Evolutionary conservation across 1,140 invertebrate genomes (phyloP), one percentile per base, ranked within the genome.

Genomic region (Belonocnema kinseyi): DNA sequence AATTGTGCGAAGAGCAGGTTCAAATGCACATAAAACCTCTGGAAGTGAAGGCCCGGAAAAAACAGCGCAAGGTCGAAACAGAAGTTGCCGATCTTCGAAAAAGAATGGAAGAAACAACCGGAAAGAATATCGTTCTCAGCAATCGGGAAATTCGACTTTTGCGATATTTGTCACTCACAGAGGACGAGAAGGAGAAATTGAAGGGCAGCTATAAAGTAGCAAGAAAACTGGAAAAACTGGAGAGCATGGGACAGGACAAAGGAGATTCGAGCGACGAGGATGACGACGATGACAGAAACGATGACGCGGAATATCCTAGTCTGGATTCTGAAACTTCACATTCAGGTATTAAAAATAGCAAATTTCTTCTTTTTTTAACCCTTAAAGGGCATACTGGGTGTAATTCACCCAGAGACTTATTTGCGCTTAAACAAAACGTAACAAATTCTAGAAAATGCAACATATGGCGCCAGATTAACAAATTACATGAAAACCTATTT

Each of bases 171-270:
- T 97, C 97, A 85, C 93, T 98, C 19, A 97, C 97, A n/a, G 96
- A 98, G 80, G 97, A 98, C 80, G 97, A 98, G 84, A 97, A 97
- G 84, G 96, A 97, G 85, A 98, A 97, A 89, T 91, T 98, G 1
- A 97, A 97, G 91, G 96, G 96, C 13, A 98, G 96, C 79, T 95
- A 97, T 78, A 98, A 98, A 91, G 97, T 98, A 70, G 97, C 97
- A 0, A 96, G 96, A 83, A 98, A 98, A 89, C 90, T 98, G 61
- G 97, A 98, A 87, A 97, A 98, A 90, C 91, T 98, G 73, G 96
- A 97, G 91, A 96, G 93, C 79, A 93, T 93, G 85, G 93, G 92
- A 33, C 94, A 95, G 83, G 95, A 95, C 80, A 94, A 90, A 82
- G 94, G 92, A 77, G 93, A 95, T 82, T 92, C 90, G 79, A 95